Percentiles rank a stretch among this genome's conserved stretches.
These are phyloP conservation scores for Sphenopsis melanotis DNA, from an alignment of 2,797 vertebrate species.

Conservation along the genomic window DNA sequence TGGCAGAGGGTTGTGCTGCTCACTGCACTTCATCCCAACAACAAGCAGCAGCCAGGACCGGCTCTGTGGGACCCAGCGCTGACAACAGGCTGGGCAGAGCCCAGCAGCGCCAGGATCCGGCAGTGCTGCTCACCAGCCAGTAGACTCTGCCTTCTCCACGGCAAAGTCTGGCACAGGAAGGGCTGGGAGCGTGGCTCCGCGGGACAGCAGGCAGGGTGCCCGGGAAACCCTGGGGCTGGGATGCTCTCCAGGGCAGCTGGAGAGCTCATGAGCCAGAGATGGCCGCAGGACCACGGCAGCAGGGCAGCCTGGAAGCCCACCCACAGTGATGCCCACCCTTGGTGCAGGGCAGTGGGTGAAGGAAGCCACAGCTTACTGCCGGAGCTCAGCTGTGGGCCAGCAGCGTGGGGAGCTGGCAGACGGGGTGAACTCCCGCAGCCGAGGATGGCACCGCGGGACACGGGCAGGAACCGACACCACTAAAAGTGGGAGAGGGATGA, in stretches of 20 bases:
- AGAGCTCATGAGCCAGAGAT: background rate
- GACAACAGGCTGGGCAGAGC: background rate
- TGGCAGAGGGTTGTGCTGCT: background rate
- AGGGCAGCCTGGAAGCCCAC: background rate
- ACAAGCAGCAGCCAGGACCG: background rate
- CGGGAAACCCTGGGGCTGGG: background rate
- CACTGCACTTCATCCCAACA: background rate
- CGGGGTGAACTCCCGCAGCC: too few relatives aligned
- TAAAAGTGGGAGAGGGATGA: background rate
- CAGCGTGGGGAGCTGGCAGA: background rate
- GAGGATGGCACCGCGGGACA: background rate
- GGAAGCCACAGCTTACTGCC: background rate
- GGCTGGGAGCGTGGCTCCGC: rapidly evolving
- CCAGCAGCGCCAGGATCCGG: background rate
- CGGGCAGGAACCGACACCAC: background rate
- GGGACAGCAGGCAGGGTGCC: background rate
- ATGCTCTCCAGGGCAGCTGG: background rate
- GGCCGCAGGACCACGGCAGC: rapidly evolving
- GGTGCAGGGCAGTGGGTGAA: background rate
- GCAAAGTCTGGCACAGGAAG: background rate
- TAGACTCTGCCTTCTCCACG: background rate
- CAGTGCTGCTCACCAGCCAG: background rate
- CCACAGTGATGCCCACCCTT: background rate
- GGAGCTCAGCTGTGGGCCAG: background rate
- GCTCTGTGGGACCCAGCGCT: rapidly evolving